Evolutionary conservation across 2,888 invertebrate species (phyloP), one percentile per base, ranked within the genome.

Genomic region (Drosophila nr. perissopoda): DNA sequence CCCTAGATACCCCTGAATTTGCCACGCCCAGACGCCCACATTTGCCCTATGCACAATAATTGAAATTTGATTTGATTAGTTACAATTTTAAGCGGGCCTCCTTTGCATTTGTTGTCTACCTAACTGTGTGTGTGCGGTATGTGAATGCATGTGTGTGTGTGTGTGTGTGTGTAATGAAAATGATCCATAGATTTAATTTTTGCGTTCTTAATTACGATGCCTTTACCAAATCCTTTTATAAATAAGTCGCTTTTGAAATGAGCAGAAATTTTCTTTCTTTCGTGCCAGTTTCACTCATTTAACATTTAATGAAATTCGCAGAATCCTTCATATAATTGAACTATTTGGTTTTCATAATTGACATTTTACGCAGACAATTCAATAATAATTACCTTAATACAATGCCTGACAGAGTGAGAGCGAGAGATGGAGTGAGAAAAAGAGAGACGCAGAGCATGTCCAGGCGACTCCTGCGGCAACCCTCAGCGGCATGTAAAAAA

Each of bases 61-160:
- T 88, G 89, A 88, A 89, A 87, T 81, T 87, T 89, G 87, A 88
- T 88, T 88, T 87, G 87, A 88, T 88, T 87, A 83, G 79, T 84
- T 87, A 76, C 71, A 53, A 76, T 72, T 79, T 61, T 65, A 56
- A 72, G 65, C 79, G 70, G 70, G 76, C 49, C 42, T 63, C 61
- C 65, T 70, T 62, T 68, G 65, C 70, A 60, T 49, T 60, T 56
- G 34, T 46, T 29, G 2, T 56, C 13, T n/a, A 11, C 18, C 1
- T 13, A 21, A 6, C 16, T 6, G 11, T 29, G 10, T 25, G 4
- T 53, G 29, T 40, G 40, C 60, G 51, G 48, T 46, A 18, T 52
- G 27, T 52, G 34, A 49, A 10, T 53, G 11, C 31, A 5, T 11
- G 11, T 57, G 51, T 38, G n/a, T 7, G 29, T 29, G 29, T 7